Percentiles rank a stretch among this genome's conserved stretches.
phyloP scores from a whole-genome alignment of 2,797 vertebrate species.

The Steatocranus sp. region DNA sequence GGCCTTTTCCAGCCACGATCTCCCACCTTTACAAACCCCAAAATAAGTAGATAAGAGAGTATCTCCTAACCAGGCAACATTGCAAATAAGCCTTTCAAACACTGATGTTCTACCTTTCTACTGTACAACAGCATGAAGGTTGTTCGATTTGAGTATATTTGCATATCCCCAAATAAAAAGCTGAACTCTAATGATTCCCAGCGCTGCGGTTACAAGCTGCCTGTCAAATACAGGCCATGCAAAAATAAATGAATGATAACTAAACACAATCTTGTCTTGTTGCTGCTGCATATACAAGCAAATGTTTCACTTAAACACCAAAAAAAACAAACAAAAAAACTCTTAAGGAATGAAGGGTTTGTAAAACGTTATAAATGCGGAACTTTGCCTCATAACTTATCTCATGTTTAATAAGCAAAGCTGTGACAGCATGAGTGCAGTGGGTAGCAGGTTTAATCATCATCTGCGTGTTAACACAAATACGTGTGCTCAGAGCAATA shows the following conservation, averaged over 20 bases:
- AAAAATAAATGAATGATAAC: neutral
- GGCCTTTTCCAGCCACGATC: neutral
- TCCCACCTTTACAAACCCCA: neutral
- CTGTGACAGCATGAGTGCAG: neutral
- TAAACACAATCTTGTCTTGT: neutral
- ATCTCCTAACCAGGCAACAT: neutral
- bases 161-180: neutral
- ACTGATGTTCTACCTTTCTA: neutral
- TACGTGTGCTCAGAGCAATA: neutral
- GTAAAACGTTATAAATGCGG: neutral
- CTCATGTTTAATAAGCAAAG: neutral
- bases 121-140: neutral
- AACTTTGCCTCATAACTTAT: neutral
- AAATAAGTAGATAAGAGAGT: neutral
- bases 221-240: neutral
- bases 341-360: neutral
- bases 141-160: neutral
- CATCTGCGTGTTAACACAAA: neutral
- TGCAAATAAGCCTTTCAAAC: neutral
- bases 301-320: neutral
- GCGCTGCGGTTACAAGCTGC: neutral
- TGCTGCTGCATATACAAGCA: neutral
- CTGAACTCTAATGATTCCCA: neutral
- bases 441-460: neutral
- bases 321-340: neutral